These are phyloP conservation scores for Aelia acuminata DNA, from an alignment of 2,888 invertebrate genomes.

Conservation along the genomic window DNA sequence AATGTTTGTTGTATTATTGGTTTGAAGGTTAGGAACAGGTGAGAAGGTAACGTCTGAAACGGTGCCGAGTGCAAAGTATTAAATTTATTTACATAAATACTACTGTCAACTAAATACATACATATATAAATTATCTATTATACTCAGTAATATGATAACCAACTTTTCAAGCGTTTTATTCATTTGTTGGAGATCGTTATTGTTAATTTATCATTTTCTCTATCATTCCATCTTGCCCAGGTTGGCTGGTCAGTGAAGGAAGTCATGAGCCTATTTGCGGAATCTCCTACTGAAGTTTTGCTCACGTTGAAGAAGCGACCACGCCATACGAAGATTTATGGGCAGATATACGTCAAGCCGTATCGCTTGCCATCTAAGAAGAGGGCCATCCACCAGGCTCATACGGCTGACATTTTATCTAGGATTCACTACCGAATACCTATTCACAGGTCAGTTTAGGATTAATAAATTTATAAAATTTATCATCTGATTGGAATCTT, in stretches of 20 bases:
- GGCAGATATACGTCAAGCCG: conserved; percentile 81
- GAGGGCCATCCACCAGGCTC: conserved; percentile 73
- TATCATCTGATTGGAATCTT: too few species aligned
- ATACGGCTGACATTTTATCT: conserved; percentile 70
- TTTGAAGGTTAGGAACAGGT: too few species aligned
- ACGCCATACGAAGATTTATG: conserved; percentile 84
- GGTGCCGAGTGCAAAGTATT: too few species aligned
- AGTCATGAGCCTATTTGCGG: conserved; percentile 80
- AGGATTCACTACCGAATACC: conserved; percentile 62
- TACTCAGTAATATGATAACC: too few species aligned
- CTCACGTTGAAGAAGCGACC: conserved; percentile 88
- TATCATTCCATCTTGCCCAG: conserved; percentile 69
- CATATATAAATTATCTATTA: too few species aligned
- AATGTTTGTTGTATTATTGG: too few species aligned
- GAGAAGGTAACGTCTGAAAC: too few species aligned
- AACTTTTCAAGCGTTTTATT: too few species aligned
- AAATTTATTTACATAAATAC: too few species aligned
- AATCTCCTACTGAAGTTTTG: conserved; percentile 85
- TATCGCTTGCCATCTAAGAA: conserved; percentile 82
- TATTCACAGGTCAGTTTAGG: conserved; percentile 60
- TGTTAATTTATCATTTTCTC: conserved; percentile 44
- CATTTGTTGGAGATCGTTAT: too few species aligned
- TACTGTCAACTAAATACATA: too few species aligned
- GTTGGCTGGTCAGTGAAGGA: conserved; percentile 88
- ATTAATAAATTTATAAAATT: background rate